Evolutionary conservation across 2,113 vertebrate species (phyloP).

Genomic region (Leucopsar rothschildi): DNA sequence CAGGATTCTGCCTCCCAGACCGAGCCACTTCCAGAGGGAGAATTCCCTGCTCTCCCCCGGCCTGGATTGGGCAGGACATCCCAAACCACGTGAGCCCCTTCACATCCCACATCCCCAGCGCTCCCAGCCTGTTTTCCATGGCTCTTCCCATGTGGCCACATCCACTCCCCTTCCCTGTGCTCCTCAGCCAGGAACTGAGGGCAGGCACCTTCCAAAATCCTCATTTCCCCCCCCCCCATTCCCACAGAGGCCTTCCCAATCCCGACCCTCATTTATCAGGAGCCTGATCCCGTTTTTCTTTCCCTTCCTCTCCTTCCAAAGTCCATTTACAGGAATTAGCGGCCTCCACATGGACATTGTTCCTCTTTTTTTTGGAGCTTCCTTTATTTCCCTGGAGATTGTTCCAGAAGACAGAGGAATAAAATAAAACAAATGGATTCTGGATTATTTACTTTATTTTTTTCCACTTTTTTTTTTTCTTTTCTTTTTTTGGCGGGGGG

Average conservation of each 20-base stretch:
- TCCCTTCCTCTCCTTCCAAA: not conserved
- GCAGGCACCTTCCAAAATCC: not conserved
- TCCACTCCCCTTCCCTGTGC: no score
- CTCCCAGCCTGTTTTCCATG: no score
- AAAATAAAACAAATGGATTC: not conserved
- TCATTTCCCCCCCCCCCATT: accelerated
- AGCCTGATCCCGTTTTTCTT: not conserved
- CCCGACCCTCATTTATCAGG: not conserved
- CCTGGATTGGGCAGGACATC: no score
- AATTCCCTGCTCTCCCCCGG: no score
- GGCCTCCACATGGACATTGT: not conserved
- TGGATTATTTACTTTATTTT: not conserved
- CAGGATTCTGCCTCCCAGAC: not conserved
- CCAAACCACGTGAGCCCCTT: no score
- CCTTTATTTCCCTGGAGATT: not conserved
- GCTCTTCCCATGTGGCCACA: no score
- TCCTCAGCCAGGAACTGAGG: not conserved
- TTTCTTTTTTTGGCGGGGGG: no score
- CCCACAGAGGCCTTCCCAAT: not conserved
- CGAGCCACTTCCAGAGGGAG: accelerated
- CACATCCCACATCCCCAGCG: no score
- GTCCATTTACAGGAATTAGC: not conserved
- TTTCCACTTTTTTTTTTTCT: not conserved
- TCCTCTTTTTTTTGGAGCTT: not conserved
- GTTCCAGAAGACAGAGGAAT: not conserved